phyloP scores from a whole-genome alignment of 2,113 vertebrate species.

The Hypomesus transpacificus region DNA sequence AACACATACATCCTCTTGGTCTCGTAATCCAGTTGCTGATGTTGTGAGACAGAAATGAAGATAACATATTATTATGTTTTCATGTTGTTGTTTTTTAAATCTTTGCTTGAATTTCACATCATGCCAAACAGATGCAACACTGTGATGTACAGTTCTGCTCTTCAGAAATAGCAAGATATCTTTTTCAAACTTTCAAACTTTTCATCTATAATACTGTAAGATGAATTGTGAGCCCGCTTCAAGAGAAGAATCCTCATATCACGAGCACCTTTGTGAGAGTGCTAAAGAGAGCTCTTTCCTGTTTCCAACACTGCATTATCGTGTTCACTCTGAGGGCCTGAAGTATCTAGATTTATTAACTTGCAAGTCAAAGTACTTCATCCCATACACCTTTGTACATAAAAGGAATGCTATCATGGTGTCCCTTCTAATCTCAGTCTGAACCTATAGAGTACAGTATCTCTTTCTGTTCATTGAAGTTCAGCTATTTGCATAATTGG shows the following conservation, averaged over 20 bases:
- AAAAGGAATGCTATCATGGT: conserved; percentile 34
- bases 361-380: no score
- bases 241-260: conserved; percentile 20
- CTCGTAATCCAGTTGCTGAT: conserved; percentile 92
- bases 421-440: conserved; percentile 36
- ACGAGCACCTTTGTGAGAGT: background rate
- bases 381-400: conserved; percentile 12
- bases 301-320: conserved; percentile 29
- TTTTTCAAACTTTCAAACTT: conserved; percentile 24
- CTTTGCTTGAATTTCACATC: no score
- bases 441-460: conserved; percentile 8
- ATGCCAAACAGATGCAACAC: no score
- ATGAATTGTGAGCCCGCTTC: conserved; percentile 15
- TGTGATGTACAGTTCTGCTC: conserved; percentile 40
- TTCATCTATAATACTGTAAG: background rate
- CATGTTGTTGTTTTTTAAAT: background rate
- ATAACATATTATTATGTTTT: background rate
- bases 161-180: conserved; percentile 29
- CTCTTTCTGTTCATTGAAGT: conserved; percentile 34
- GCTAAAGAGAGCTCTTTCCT: background rate
- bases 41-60: conserved; percentile 22
- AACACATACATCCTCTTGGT: conserved; percentile 83
- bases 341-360: conserved; percentile 30
- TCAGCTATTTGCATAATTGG: conserved; percentile 46
- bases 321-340: conserved; percentile 51